Conservation (phyloP, 2,113 vertebrate genomes). For the Podarcis cretensis region DNA sequence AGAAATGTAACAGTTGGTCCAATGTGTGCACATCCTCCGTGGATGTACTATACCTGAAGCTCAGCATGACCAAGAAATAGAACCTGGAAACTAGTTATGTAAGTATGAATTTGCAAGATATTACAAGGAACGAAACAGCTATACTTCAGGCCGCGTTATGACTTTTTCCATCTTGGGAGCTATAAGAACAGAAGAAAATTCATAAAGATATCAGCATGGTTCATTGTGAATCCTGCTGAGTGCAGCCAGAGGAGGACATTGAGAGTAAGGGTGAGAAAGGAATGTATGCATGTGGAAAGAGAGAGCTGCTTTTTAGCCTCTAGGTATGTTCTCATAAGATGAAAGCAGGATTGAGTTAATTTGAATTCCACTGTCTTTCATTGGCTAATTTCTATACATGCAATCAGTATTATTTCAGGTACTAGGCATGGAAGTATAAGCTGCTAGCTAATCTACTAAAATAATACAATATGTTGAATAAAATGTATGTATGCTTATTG, state of each 20-base stretch:
- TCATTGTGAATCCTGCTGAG: slow-evolving; percentile 2
- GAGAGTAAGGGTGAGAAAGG: background rate
- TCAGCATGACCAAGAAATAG: background rate
- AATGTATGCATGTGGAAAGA: background rate
- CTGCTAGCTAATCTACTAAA: background rate
- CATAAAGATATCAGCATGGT: background rate
- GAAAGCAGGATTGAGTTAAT: background rate
- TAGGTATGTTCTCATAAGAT: background rate
- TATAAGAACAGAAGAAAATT: background rate
- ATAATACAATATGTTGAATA: background rate
- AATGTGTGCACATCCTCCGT: background rate
- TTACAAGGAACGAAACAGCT: background rate
- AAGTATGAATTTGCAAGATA: background rate
- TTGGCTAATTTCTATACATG: background rate
- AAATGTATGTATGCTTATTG: background rate
- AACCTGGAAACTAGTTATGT: background rate
- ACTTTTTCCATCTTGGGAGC: background rate
- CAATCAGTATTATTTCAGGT: background rate
- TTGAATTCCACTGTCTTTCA: background rate
- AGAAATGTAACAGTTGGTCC: background rate
- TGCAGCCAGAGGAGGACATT: background rate
- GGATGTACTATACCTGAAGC: background rate
- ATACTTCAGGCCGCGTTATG: background rate
- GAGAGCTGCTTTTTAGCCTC: background rate
- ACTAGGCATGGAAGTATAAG: background rate